Percentiles rank a stretch among this genome's conserved stretches.
These are phyloP conservation scores for Mormyrus iriodes DNA, from an alignment of 2,113 vertebrate genomes.

Conservation along the genomic window DNA sequence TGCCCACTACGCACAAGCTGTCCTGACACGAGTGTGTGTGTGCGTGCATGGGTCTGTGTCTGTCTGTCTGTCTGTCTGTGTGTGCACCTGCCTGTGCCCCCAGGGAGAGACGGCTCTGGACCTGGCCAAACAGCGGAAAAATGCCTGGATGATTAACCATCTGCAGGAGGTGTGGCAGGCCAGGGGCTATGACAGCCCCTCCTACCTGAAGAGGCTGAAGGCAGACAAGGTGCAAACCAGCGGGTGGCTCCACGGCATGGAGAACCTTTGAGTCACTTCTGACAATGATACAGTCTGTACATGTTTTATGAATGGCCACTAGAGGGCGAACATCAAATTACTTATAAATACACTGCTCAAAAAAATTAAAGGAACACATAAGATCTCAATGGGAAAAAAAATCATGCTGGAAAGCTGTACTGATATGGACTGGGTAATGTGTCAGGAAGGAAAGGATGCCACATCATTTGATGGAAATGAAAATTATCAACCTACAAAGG, in stretches of 20 bases:
- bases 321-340: neutral
- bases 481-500: too few relatives aligned
- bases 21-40: neutral
- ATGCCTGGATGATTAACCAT: conserved; percentile 98
- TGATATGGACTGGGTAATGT: too few relatives aligned
- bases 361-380: too few relatives aligned
- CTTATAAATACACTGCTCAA: too few relatives aligned
- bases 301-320: neutral
- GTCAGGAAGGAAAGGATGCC: too few relatives aligned
- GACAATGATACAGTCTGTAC: neutral
- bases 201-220: conserved; percentile 91
- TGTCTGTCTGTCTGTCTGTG: fast-evolving
- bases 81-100: neutral
- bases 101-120: conserved; percentile 95
- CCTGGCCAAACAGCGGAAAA: conserved; percentile 96
- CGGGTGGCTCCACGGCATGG: conserved; percentile 81
- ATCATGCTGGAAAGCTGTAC: too few relatives aligned
- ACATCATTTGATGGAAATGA: too few relatives aligned
- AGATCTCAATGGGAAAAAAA: too few relatives aligned
- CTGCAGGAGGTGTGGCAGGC: conserved; percentile 94
- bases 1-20: neutral
- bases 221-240: conserved; percentile 89
- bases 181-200: conserved; percentile 94
- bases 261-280: neutral
- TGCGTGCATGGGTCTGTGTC: neutral